phyloP scores from a whole-genome alignment of 1,140 invertebrate species.

The Conus ventricosus region DNA sequence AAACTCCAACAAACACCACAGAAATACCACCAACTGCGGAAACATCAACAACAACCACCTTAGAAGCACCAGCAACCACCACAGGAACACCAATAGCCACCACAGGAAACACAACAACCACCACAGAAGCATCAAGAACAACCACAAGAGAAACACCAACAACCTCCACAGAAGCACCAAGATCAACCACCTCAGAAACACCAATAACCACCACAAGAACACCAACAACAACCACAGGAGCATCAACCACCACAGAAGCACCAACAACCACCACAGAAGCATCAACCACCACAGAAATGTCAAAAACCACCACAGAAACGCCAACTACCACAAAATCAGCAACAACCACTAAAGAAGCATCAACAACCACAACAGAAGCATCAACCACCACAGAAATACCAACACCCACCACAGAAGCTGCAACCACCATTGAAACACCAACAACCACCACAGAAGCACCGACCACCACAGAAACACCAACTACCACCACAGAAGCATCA shows the following conservation, averaged over 20 bases:
- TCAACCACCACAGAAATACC: neutral
- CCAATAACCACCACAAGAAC: too few species aligned
- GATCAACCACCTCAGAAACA: neutral
- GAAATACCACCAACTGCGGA: neutral
- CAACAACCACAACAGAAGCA: neutral
- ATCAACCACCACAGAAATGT: neutral
- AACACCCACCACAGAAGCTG: too few species aligned
- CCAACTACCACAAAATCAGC: neutral
- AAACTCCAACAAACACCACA: neutral
- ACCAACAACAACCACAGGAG: neutral
- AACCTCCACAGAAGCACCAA: conserved; percentile 17
- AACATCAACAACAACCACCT: neutral
- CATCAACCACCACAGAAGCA: neutral
- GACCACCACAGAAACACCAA: conserved; percentile 1
- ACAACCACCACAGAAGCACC: conserved; percentile 22
- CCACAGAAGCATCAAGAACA: conserved; percentile 15
- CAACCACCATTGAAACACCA: neutral
- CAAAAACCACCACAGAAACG: neutral
- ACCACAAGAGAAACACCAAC: conserved; percentile 14
- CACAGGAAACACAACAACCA: neutral
- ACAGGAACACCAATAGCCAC: neutral
- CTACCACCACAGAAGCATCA: neutral
- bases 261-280: conserved; percentile 9
- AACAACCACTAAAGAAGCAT: neutral
- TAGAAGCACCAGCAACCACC: too few species aligned